These are phyloP conservation scores for Trilocha varians DNA, from an alignment of 2,888 invertebrate species.

Conservation along the genomic window DNA sequence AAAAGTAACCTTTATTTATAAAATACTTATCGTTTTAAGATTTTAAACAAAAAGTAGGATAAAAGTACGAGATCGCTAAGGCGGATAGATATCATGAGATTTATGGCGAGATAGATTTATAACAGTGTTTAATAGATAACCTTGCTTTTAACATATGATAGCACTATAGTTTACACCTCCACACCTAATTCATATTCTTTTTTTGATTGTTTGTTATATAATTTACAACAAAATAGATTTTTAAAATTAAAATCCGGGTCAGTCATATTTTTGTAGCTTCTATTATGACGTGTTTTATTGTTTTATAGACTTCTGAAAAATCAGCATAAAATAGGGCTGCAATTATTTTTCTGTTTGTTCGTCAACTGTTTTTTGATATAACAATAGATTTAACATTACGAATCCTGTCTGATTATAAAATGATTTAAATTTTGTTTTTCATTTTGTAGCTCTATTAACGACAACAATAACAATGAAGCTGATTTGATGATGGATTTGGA, in stretches of 20 bases:
- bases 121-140: conserved; percentile 20
- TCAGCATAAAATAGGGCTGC: too few relatives aligned
- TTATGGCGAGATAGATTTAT: conserved; percentile 28
- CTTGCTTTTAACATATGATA: conserved; percentile 11
- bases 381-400: too few relatives aligned
- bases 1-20: background rate
- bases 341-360: too few relatives aligned
- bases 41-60: background rate
- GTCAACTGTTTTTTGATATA: too few relatives aligned
- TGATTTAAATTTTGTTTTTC: too few relatives aligned
- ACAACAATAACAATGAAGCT: too few relatives aligned
- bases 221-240: background rate
- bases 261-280: too few relatives aligned
- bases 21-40: background rate
- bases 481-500: too few relatives aligned
- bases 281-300: too few relatives aligned
- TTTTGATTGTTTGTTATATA: background rate
- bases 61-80: background rate
- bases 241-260: background rate
- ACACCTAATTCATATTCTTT: background rate
- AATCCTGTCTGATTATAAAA: too few relatives aligned
- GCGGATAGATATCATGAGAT: conserved; percentile 24
- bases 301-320: too few relatives aligned
- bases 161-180: background rate
- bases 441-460: too few relatives aligned